Conservation (phyloP, 2,113 vertebrate genomes). For the Gymnogyps californianus region DNA sequence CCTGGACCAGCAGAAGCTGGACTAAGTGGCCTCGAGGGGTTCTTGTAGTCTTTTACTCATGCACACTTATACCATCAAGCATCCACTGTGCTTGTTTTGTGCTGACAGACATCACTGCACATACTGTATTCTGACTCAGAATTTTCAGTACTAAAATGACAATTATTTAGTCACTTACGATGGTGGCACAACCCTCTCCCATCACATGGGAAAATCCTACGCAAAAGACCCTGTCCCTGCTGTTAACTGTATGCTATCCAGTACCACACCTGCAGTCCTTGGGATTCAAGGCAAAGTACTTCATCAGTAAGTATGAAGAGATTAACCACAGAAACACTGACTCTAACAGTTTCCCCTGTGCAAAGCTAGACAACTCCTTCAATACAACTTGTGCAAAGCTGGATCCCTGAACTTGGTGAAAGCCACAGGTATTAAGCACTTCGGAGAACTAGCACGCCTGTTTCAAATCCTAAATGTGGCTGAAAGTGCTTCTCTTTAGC, state of each 20-base stretch:
- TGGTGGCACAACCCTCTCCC: neutral
- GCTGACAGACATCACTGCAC: neutral
- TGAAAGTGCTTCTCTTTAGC: neutral
- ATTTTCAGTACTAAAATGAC: neutral
- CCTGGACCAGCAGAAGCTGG: neutral
- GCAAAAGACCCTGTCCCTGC: neutral
- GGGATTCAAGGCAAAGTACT: neutral
- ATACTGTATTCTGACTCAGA: neutral
- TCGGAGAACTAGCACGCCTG: neutral
- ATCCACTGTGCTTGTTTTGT: neutral
- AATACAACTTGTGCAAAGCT: neutral
- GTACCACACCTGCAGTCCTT: neutral
- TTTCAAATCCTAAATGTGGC: neutral
- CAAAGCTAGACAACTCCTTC: neutral
- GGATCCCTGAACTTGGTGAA: neutral
- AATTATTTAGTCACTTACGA: neutral
- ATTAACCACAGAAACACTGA: neutral
- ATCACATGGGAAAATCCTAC: neutral
- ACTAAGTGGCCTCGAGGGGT: neutral
- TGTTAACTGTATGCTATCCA: neutral
- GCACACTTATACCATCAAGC: neutral
- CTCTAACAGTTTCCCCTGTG: too few species aligned
- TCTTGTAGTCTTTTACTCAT: neutral
- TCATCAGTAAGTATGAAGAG: neutral
- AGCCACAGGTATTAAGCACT: neutral